phyloP scores from a whole-genome alignment of 2,888 invertebrate species.

The Ophion ellenae region DNA sequence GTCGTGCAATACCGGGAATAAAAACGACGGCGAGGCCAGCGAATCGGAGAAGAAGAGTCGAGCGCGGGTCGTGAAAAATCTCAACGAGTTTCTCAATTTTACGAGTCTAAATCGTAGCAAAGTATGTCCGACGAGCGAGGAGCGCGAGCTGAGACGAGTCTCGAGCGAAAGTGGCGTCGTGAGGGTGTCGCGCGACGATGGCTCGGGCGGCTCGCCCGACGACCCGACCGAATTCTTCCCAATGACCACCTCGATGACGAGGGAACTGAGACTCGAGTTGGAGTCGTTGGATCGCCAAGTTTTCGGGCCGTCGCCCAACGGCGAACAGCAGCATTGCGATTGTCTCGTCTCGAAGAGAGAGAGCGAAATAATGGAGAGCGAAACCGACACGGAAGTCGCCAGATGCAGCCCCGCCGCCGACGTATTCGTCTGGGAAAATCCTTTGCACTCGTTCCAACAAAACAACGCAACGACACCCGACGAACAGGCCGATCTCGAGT shows the following conservation, averaged over 20 bases:
- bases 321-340: slow-evolving; percentile 77
- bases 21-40: slow-evolving; percentile 20
- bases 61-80: slow-evolving; percentile 89
- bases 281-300: slow-evolving; percentile 94
- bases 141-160: slow-evolving; percentile 77
- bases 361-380: slow-evolving; percentile 76
- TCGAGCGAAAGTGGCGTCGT: slow-evolving; percentile 78
- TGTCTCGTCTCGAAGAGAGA: slow-evolving; percentile 77
- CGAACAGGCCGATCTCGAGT: slow-evolving; percentile 89
- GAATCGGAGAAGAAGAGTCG: slow-evolving; percentile 74
- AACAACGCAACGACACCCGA: slow-evolving; percentile 88
- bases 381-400: slow-evolving; percentile 84
- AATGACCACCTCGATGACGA: slow-evolving; percentile 94
- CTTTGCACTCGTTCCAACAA: slow-evolving; percentile 85
- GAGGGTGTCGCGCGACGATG: slow-evolving; percentile 77
- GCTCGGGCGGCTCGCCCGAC: slow-evolving; percentile 88
- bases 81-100: slow-evolving; percentile 93
- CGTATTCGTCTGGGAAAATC: slow-evolving; percentile 93
- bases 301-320: slow-evolving; percentile 86
- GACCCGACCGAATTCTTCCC: slow-evolving; percentile 94
- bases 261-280: slow-evolving; percentile 91
- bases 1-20: not conserved
- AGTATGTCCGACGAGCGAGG: slow-evolving; percentile 81
- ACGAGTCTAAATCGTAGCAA: slow-evolving; percentile 88
- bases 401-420: slow-evolving; percentile 84